These are phyloP conservation scores for Drosophila kambysellisi DNA, from an alignment of 2,888 invertebrate genomes.

Conservation along the genomic window DNA sequence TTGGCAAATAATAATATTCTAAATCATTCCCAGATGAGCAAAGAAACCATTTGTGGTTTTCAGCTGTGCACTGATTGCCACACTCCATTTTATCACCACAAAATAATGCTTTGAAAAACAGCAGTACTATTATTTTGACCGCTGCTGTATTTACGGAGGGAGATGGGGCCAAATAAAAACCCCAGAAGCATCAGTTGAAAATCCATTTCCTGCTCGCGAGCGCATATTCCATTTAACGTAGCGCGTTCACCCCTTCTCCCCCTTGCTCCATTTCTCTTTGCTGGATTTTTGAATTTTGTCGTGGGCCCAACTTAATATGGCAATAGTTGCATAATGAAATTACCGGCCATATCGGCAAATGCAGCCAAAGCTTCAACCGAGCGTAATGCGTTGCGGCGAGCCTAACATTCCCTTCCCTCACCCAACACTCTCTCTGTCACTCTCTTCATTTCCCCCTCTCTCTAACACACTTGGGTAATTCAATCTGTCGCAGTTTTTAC, in stretches of 20 bases:
- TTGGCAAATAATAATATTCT: too few species aligned
- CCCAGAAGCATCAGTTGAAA: conserved; percentile 54
- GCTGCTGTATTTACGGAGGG: neutral
- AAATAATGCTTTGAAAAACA: neutral
- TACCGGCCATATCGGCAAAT: conserved; percentile 64
- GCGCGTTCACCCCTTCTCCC: neutral
- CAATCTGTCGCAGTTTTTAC: conserved; percentile 75
- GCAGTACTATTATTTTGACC: neutral
- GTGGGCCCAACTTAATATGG: conserved; percentile 67
- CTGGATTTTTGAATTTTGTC: conserved; percentile 22
- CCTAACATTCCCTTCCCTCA: conserved; percentile 13
- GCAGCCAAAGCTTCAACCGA: conserved; percentile 39
- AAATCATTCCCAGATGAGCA: neutral
- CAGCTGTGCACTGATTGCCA: neutral
- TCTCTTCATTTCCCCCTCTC: neutral
- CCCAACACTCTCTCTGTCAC: neutral
- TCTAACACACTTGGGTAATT: conserved; percentile 61
- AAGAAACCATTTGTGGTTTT: neutral
- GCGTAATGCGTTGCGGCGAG: conserved; percentile 50
- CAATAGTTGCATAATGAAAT: conserved; percentile 81
- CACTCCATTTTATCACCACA: neutral
- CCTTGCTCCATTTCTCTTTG: conserved; percentile 1
- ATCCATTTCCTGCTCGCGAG: conserved; percentile 71
- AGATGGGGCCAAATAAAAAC: conserved; percentile 11
- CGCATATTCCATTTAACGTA: conserved; percentile 49